Evolutionary conservation across 1,140 invertebrate genomes (phyloP).

Genomic region (Papilio xuthus): DNA sequence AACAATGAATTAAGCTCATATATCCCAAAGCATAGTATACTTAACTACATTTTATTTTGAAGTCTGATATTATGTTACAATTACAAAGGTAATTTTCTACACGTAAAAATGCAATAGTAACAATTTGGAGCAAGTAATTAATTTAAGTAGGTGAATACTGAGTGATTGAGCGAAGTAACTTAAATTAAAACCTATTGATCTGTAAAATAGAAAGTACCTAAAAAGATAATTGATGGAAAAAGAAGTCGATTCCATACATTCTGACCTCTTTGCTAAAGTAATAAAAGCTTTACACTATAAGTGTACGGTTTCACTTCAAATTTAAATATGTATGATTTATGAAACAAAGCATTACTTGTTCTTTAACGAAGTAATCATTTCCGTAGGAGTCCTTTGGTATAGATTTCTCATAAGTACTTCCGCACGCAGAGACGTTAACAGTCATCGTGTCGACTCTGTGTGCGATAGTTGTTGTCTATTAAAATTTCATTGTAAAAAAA

Average conservation of each 20-base stretch:
- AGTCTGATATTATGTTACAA: neutral
- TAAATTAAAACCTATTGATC: slow-evolving; percentile 28
- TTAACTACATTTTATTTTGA: neutral
- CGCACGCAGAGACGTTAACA: neutral
- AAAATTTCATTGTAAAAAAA: neutral
- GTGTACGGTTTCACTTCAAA: neutral
- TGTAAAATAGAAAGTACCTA: slow-evolving; percentile 44
- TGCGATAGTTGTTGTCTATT: neutral
- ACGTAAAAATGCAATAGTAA: neutral
- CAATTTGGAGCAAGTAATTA: slow-evolving; percentile 27
- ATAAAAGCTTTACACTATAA: slow-evolving; percentile 45
- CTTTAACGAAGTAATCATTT: neutral
- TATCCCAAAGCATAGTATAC: neutral
- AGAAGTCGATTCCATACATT: slow-evolving; percentile 43
- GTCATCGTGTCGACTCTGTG: neutral
- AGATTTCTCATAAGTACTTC: neutral
- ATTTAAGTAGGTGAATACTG: neutral
- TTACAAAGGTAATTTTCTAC: neutral
- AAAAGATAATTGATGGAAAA: slow-evolving; percentile 65
- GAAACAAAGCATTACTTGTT: neutral
- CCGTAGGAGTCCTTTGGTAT: neutral
- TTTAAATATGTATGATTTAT: neutral
- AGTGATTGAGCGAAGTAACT: slow-evolving; percentile 40
- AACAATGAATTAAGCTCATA: neutral
- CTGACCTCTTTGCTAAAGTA: slow-evolving; percentile 55